These are phyloP conservation scores for Caenorhabditis becei DNA, from an alignment of 2,888 invertebrate genomes.

Conservation along the genomic window DNA sequence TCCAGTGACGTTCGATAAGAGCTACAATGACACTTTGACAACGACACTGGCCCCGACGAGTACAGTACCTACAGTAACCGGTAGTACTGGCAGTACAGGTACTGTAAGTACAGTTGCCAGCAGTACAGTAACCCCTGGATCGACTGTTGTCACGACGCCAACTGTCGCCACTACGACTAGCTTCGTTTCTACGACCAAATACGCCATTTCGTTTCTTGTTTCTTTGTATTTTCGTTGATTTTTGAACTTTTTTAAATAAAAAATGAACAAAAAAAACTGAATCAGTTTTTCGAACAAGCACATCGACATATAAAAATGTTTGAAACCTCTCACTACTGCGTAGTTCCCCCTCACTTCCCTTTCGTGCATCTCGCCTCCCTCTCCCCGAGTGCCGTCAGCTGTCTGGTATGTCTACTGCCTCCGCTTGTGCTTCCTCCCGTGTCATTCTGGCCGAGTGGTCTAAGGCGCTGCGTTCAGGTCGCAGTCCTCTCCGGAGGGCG, in stretches of 20 bases:
- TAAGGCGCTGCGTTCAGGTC: constrained; percentile 90
- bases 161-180: constrained; percentile 2
- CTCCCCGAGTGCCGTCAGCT: too few species aligned
- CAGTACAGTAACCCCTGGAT: background rate
- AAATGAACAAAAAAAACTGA: too few species aligned
- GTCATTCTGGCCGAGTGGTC: constrained; percentile 86
- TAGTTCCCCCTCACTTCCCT: too few species aligned
- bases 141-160: background rate
- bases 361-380: too few species aligned
- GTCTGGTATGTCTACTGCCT: too few species aligned
- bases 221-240: background rate
- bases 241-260: too few species aligned
- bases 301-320: too few species aligned
- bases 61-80: background rate
- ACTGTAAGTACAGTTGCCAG: background rate
- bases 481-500: constrained; percentile 85
- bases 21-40: background rate
- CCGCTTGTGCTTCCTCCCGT: background rate
- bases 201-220: constrained; percentile 6
- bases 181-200: background rate
- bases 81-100: background rate
- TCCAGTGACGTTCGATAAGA: constrained; percentile 52
- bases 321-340: too few species aligned
- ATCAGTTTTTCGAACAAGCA: too few species aligned
- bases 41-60: background rate